Base-by-base conservation (phyloP, 2,888 invertebrate genomes). In the Pelosia muscerda region DNA sequence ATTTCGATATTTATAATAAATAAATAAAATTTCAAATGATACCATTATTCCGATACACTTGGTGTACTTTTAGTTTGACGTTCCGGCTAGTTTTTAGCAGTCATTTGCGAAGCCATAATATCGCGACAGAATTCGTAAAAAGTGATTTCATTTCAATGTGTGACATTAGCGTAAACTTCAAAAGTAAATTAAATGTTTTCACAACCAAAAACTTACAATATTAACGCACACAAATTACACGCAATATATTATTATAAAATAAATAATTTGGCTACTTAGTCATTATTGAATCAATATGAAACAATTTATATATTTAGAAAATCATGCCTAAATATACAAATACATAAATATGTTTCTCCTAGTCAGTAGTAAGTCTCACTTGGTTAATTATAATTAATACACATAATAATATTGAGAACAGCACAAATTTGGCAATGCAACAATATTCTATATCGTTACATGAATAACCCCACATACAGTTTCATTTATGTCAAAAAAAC, bases 341-440 rank as follows among this genome's bases (percentile, higher is more conserved):
- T 53, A 62, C 53, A 62, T 62, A 63, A 31, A 54, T 63, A 34
- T 22, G 34, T 54, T 28, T 28, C 25, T 53, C 15, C n/a, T 49
- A 54, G 31, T 55, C n/a, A 54, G 2, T 55, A 55, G 25, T 23
- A 55, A 63, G 23, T 63, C 55, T 63, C 25, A 9, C 55, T 63
- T 54, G 61, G n/a, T 62, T 53, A 42, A n/a, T 26, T 62, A 53
- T 42, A 53, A 42, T 26, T 61, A 22, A 22, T n/a, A 22, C 6
- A 59, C 2, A 34, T 49, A n/a, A 9, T 55, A 55, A 23, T 15
- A 55, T 55, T 26, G 11, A 55, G 25, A 55, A 55, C 55, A 26
- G 23, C 13, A 23, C 25, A 55, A 15, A 15, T 26, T 55, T 25
- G 55, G 55, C 55, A 26, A 25, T 55, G 25, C 23, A 54, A 38